Base-by-base conservation (phyloP, 2,888 invertebrate species). In the Ernsta delagoae region DNA sequence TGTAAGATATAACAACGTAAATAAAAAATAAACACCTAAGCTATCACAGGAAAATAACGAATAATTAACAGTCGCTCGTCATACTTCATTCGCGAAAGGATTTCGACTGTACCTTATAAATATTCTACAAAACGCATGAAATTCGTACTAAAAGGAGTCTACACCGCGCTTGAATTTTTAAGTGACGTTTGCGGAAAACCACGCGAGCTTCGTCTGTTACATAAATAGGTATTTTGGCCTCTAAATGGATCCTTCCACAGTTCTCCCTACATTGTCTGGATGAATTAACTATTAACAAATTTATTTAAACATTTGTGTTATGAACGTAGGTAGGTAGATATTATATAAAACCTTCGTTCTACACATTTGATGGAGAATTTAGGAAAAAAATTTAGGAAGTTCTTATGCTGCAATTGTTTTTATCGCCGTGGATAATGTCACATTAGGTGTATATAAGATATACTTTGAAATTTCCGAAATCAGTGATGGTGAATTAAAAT, bases 171-270 rank as follows among this genome's bases (percentile, higher is more conserved):
- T 70, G 65, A 70, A 65, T 70, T 70, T 70, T 70, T 70, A 70
- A 70, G 60, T 65, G 60, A 65, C 60, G 70, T 73, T 73, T 72
- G 74, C 70, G 73, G 73, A 72, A 64, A 68, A 73, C 74, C 75
- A 70, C 73, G 70, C 71, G 75, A 72, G 70, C 69, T 71, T 65
- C 66, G 57, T 59, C 67, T 70, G 53, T 31, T 63, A 53, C 41
- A 59, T 64, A 69, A 69, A 64, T 69, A 59, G 53, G 63, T 43
- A 59, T 39, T 48, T 63, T 16, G 50, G 64, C 50, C 59, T 69
- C 53, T 59, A 69, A 59, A 68, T 63, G 36, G 59, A 63, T 54
- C 59, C 54, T 65, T 62, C 62, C 57, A 24, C 34, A 64, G n/a
- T 34, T 59, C 59, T 64, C 54, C 48, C 31, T 60, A 60, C 56